Percentiles rank a stretch among this genome's conserved stretches.
Evolutionary conservation across 2,797 vertebrate genomes (phyloP).

Genomic region (Simalia tracyae): DNA sequence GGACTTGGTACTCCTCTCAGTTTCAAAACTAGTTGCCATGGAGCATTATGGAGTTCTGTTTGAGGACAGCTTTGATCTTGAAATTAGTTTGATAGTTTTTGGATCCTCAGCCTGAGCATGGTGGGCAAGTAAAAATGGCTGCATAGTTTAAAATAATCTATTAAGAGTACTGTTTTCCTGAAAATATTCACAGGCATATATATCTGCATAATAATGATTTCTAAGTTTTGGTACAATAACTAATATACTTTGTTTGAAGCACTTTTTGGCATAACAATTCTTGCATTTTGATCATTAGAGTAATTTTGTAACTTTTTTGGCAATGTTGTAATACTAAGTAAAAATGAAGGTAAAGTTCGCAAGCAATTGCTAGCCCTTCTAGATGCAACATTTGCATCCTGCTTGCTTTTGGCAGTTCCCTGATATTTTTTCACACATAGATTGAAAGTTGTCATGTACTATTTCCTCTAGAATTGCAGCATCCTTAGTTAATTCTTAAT

Average conservation of each 20-base stretch:
- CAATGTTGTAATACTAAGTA: background rate
- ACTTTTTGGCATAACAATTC: background rate
- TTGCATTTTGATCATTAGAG: background rate
- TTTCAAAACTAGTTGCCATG: background rate
- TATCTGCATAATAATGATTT: background rate
- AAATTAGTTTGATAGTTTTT: background rate
- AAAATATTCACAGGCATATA: background rate
- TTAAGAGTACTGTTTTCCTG: background rate
- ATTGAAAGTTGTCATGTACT: background rate
- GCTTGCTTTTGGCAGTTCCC: background rate
- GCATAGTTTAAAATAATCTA: constrained; percentile 31
- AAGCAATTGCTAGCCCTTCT: background rate
- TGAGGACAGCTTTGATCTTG: background rate
- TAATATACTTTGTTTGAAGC: background rate
- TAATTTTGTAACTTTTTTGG: background rate
- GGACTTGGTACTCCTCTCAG: constrained; percentile 25
- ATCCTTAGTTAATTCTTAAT: constrained; percentile 38
- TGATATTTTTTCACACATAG: background rate
- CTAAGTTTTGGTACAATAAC: background rate
- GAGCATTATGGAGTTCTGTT: background rate
- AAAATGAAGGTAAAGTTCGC: background rate
- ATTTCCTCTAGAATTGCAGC: constrained; percentile 41
- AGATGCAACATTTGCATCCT: background rate
- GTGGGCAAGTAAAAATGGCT: constrained; percentile 51
- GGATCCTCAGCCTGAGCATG: background rate